A percentile compares a stretch with the other conserved stretches of the same genome.
These are phyloP conservation scores for Perccottus glenii DNA, from an alignment of 2,113 vertebrate genomes.

Conservation along the genomic window DNA sequence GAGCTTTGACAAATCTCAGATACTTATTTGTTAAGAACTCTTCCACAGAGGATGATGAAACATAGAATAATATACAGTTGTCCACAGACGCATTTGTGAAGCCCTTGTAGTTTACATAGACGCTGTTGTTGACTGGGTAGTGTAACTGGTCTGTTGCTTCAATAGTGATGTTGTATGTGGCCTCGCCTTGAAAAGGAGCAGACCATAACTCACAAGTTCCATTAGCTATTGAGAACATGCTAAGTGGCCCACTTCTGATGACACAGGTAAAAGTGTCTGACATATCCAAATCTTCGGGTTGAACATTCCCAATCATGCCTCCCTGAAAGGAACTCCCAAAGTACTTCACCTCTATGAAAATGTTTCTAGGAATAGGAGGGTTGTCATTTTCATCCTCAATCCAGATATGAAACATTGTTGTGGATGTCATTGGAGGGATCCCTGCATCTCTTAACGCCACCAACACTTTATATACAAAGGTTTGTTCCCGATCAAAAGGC, in stretches of 20 bases:
- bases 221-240: slow-evolving; percentile 75
- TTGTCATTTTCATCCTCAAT: slow-evolving; percentile 81
- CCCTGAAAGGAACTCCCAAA: slow-evolving; percentile 79
- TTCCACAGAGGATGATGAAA: slow-evolving; percentile 66
- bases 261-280: slow-evolving; percentile 72
- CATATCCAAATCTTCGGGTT: slow-evolving; percentile 75
- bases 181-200: slow-evolving; percentile 74
- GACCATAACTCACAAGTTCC: slow-evolving; percentile 79
- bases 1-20: slow-evolving; percentile 76
- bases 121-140: slow-evolving; percentile 76
- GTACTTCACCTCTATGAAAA: slow-evolving; percentile 81
- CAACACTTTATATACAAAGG: slow-evolving; percentile 48
- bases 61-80: slow-evolving; percentile 77
- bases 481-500: slow-evolving; percentile 71
- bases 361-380: slow-evolving; percentile 65
- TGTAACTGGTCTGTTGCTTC: slow-evolving; percentile 76
- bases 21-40: slow-evolving; percentile 77
- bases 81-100: slow-evolving; percentile 79
- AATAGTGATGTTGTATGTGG: slow-evolving; percentile 76
- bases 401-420: slow-evolving; percentile 65
- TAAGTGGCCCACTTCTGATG: slow-evolving; percentile 68
- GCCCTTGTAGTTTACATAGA: slow-evolving; percentile 79
- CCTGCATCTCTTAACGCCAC: slow-evolving; percentile 76
- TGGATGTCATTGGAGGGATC: slow-evolving; percentile 72
- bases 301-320: slow-evolving; percentile 76